A percentile compares a stretch with the other conserved stretches of the same genome.
Evolutionary conservation across 2,113 vertebrate species (phyloP).

Genomic region (Peromyscus leucopus): DNA sequence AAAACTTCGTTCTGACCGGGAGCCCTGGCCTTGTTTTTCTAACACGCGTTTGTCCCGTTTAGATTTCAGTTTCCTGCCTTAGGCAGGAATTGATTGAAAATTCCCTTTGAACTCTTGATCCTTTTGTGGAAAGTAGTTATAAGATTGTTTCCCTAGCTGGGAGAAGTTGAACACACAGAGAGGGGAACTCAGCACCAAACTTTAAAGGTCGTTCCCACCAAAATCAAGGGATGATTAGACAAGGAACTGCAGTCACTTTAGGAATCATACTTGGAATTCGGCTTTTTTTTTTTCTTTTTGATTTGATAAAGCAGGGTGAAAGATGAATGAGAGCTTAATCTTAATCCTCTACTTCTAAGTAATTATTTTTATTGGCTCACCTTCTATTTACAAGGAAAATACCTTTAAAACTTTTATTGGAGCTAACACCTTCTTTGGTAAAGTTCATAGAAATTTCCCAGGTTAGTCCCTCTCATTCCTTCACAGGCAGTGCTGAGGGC

Average conservation of each 20-base stretch:
- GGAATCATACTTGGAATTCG: slow-evolving; percentile 59
- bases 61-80: slow-evolving; percentile 76
- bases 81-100: slow-evolving; percentile 70
- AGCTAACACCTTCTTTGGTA: slow-evolving; percentile 55
- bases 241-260: slow-evolving; percentile 22
- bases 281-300: background rate
- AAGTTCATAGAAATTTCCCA: slow-evolving; percentile 81
- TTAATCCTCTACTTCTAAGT: slow-evolving; percentile 60
- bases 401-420: slow-evolving; percentile 72
- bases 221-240: slow-evolving; percentile 52
- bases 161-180: background rate
- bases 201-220: slow-evolving; percentile 41
- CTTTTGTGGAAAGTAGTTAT: slow-evolving; percentile 67
- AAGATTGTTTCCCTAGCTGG: slow-evolving; percentile 66
- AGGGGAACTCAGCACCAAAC: slow-evolving; percentile 45
- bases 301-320: slow-evolving; percentile 48
- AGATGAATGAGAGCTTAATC: slow-evolving; percentile 65
- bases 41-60: slow-evolving; percentile 52
- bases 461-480: slow-evolving; percentile 78
- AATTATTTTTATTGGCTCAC: slow-evolving; percentile 73
- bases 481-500: slow-evolving; percentile 33
- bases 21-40: slow-evolving; percentile 59
- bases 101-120: slow-evolving; percentile 75
- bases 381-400: slow-evolving; percentile 77
- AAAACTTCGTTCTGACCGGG: slow-evolving; percentile 38